Base-by-base conservation (phyloP, 1,140 invertebrate species). In the Drosophila azteca region DNA sequence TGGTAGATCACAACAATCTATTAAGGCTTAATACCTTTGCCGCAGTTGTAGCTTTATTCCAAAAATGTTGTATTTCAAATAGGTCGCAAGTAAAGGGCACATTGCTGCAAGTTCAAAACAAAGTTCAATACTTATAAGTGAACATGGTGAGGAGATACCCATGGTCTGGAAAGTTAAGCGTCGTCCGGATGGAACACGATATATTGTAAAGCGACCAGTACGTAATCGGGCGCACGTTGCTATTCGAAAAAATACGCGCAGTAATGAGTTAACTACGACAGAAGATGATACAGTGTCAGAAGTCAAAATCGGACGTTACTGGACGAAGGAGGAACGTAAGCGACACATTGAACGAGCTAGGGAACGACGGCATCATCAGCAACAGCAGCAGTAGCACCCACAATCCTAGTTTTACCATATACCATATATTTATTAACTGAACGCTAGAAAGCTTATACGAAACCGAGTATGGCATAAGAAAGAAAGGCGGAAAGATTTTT, bases 91-190 rank as follows among this genome's bases (percentile, higher is more conserved):
- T 17, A 74, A 82, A 31, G 39, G 11, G 3, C 66, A 55, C 3
- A 48, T 22, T 53, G 13, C 59, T 6, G 9, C 67, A 11, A 55
- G 8, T 9, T 46, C 49, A 41, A 72, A 79, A 48, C 17, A 43
- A 1, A 82, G 41, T 31, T 50, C 76, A 13, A 58, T 68, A 43
- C 41, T 82, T 13, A 60, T 78, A 5, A 50, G 39, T 9, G 17
- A 65, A 3, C 58, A 77, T n/a, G 52, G 31, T 22, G 68, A 88
- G 24, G 76, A 83, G 50, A 92, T 92, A 52, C 66, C 77, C 1
- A 95, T 95, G 95, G 95, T 96, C 66, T 96, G 95, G 95, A 96
- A 96, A 85, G 95, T 97, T 1, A 97, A 97, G 79, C 93, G 95
- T 29, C 92, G 96, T 52, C 94, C 95, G 2, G 96, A 97, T 85